Conservation (phyloP, 2,113 vertebrate species). For the Cyphomyrus discorhynchus region DNA sequence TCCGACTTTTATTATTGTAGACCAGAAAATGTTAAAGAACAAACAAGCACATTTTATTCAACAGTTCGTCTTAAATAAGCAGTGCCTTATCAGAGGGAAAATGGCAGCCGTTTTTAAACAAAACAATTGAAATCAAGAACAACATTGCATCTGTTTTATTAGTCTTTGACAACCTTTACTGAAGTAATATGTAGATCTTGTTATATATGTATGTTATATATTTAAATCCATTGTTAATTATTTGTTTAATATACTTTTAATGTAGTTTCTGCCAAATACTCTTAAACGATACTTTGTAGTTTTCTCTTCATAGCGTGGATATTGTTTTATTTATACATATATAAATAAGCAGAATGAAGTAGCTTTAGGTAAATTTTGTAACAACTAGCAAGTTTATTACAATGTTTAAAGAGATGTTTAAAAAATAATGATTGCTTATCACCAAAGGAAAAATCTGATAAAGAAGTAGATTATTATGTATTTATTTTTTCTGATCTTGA, state of each 20-base stretch:
- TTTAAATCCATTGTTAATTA: constrained; percentile 41
- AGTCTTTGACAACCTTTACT: neutral
- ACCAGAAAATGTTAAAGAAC: neutral
- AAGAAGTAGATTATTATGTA: neutral
- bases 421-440: neutral
- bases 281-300: neutral
- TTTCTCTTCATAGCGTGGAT: neutral
- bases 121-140: neutral
- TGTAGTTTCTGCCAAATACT: neutral
- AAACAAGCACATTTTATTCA: neutral
- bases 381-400: neutral
- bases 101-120: neutral
- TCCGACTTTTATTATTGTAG: neutral
- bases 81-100: neutral
- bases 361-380: neutral
- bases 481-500: neutral
- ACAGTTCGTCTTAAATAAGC: neutral
- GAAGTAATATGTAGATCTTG: neutral
- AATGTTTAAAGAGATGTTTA: neutral
- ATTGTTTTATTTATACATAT: neutral
- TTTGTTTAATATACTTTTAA: neutral
- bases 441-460: neutral
- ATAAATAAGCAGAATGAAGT: neutral
- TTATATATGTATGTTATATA: constrained; percentile 46
- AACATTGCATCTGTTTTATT: neutral